Evolutionary conservation across 2,888 invertebrate species (phyloP).

Genomic region (Ischnus inquisitorius): DNA sequence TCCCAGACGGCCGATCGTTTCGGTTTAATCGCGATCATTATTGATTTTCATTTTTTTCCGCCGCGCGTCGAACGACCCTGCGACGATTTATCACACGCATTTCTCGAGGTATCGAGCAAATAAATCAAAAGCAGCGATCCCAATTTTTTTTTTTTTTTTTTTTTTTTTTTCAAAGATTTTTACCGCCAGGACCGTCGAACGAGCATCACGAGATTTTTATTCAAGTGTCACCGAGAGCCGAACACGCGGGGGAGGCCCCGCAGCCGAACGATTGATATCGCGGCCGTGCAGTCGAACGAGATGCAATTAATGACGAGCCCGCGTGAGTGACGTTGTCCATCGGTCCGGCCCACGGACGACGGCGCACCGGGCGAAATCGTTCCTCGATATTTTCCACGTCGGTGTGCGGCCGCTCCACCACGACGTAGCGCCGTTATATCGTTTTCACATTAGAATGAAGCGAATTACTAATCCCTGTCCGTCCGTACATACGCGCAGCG

Average conservation of each 20-base stretch:
- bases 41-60: background rate
- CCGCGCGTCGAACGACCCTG: background rate
- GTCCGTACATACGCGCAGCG: too few species aligned
- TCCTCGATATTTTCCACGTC: background rate
- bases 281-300: slow-evolving; percentile 9
- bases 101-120: background rate
- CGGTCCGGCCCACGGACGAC: background rate
- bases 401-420: too few species aligned
- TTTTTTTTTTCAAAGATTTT: background rate
- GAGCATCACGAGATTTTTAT: slow-evolving; percentile 8
- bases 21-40: slow-evolving; percentile 18
- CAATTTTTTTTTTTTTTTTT: background rate
- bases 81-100: background rate
- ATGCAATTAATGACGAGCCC: slow-evolving; percentile 58
- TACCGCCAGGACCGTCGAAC: background rate
- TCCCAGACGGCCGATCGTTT: background rate
- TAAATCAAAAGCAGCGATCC: background rate
- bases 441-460: too few species aligned
- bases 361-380: background rate
- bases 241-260: background rate
- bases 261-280: slow-evolving; percentile 13
- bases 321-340: slow-evolving; percentile 34
- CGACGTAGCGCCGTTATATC: too few species aligned
- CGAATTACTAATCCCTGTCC: too few species aligned
- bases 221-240: slow-evolving; percentile 1